Percentiles rank a stretch among this genome's conserved stretches.
These are phyloP conservation scores for Lithobius niger DNA, from an alignment of 1,140 invertebrate species.

Conservation along the genomic window DNA sequence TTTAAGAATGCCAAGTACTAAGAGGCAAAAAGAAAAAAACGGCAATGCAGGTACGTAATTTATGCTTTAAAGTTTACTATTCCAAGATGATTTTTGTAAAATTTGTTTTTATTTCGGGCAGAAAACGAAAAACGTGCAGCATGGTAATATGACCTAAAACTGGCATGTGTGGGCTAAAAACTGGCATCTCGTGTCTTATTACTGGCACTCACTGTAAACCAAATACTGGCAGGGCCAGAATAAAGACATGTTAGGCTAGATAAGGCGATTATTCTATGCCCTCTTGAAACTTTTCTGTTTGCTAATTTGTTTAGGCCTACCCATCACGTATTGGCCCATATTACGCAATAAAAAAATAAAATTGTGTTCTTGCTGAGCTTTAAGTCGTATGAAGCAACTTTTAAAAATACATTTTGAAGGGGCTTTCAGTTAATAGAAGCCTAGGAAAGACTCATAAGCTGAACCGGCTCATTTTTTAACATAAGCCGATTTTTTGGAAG, in stretches of 20 bases:
- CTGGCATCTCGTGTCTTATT: too few relatives aligned
- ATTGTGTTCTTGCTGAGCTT: not conserved
- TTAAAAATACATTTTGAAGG: not conserved
- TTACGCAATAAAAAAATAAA: not conserved
- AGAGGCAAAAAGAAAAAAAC: not conserved
- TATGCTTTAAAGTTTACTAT: too few relatives aligned
- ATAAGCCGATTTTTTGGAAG: not conserved
- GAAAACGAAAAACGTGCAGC: too few relatives aligned
- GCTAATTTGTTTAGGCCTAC: not conserved
- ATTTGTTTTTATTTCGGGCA: too few relatives aligned
- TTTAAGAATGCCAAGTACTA: not conserved
- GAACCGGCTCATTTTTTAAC: not conserved
- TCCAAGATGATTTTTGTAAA: too few relatives aligned
- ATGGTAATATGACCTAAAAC: too few relatives aligned
- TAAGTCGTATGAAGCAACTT: not conserved
- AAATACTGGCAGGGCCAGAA: too few relatives aligned
- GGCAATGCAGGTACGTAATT: too few relatives aligned
- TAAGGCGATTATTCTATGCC: too few relatives aligned
- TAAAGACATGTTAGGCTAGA: too few relatives aligned
- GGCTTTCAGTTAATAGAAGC: not conserved
- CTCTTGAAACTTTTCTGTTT: not conserved
- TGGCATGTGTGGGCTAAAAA: too few relatives aligned
- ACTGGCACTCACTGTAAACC: too few relatives aligned
- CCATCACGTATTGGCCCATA: not conserved
- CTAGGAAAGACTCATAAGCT: not conserved